Conservation (phyloP, 2,797 vertebrate genomes). For the Sciurus vulgaris region DNA sequence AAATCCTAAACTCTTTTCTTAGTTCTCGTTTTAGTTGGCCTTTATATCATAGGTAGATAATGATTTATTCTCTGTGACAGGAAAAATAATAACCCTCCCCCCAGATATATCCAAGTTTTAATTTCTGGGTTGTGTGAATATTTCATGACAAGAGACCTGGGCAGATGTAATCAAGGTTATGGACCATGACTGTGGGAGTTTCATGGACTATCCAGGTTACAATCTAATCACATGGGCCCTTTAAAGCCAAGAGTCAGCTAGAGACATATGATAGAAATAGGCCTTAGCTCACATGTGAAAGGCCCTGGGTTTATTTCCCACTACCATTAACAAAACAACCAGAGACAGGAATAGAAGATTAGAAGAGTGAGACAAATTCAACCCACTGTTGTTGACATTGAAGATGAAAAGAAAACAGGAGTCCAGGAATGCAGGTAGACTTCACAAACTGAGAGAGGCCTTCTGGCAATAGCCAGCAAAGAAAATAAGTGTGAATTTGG, state of each 20-base stretch:
- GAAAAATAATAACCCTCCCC: not conserved
- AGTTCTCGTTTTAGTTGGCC: not conserved
- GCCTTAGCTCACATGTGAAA: no score
- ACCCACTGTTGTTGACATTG: not conserved
- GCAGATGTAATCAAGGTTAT: not conserved
- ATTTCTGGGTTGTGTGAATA: not conserved
- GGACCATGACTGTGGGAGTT: not conserved
- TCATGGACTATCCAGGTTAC: not conserved
- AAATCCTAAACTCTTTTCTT: slow-evolving; percentile 13
- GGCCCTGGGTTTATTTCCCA: no score
- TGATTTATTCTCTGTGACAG: not conserved
- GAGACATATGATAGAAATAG: not conserved
- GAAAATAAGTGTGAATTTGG: no score
- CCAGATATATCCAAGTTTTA: not conserved
- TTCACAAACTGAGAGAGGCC: not conserved
- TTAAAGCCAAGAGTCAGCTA: not conserved
- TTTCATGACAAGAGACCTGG: not conserved
- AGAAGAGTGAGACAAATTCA: not conserved
- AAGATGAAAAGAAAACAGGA: slow-evolving; percentile 11
- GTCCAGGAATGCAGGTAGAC: not conserved
- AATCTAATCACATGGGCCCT: not conserved
- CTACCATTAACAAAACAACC: no score
- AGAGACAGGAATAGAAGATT: not conserved
- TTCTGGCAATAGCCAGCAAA: not conserved
- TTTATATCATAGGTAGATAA: not conserved